Evolutionary conservation across 2,113 vertebrate genomes (phyloP).

Genomic region (Meriones unguiculatus): DNA sequence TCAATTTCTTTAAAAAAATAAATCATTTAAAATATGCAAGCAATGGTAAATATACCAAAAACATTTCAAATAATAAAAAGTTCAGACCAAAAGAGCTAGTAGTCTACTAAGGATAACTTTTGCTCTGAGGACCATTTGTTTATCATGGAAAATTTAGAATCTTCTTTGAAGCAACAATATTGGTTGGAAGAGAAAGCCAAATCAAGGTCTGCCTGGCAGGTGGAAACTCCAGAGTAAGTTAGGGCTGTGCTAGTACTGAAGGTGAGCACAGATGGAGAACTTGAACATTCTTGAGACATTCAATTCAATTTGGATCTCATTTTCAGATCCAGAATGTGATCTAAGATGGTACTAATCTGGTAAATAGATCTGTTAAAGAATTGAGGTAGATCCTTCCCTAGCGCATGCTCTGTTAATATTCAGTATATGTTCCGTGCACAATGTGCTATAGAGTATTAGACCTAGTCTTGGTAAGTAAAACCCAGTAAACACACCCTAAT

Average conservation of each 20-base stretch:
- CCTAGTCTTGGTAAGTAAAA: background rate
- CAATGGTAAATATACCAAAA: background rate
- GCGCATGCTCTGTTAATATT: background rate
- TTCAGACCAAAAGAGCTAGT: background rate
- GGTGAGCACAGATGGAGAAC: background rate
- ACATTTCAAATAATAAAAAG: background rate
- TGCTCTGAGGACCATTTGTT: background rate
- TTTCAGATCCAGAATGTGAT: background rate
- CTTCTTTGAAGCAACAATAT: background rate
- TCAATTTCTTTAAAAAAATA: background rate
- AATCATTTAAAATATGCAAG: background rate
- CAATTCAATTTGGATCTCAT: background rate
- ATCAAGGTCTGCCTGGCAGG: background rate
- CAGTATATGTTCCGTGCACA: background rate
- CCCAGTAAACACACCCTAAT: background rate
- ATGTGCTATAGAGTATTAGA: background rate
- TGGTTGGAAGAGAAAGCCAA: background rate
- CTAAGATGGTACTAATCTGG: background rate
- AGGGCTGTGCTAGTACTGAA: background rate
- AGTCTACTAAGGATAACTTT: background rate
- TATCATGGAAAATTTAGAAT: background rate
- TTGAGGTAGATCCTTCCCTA: background rate
- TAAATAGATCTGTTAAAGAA: background rate
- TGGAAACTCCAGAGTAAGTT: background rate
- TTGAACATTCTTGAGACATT: background rate